A percentile compares a stretch with the other conserved stretches of the same genome.
Evolutionary conservation across 2,113 vertebrate genomes (phyloP).

Genomic region (Esox niger): DNA sequence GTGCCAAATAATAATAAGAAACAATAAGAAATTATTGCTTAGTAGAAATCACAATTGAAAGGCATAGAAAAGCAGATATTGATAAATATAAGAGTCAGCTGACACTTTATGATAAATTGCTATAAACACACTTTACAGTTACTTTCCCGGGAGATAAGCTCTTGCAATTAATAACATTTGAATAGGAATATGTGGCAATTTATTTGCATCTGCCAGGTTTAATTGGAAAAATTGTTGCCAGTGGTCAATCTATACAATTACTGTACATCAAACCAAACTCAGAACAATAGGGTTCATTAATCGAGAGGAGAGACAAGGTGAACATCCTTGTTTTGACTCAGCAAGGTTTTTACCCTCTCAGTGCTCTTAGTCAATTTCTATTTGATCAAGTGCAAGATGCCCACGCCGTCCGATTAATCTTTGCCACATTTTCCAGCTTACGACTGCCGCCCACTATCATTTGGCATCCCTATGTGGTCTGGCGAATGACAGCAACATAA

Average conservation of each 20-base stretch:
- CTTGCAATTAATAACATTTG: conserved; percentile 40
- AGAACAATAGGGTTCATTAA: conserved; percentile 44
- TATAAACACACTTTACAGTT: background rate
- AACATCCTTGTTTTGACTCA: conserved; percentile 24
- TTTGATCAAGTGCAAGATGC: conserved; percentile 63
- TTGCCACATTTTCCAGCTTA: conserved; percentile 49
- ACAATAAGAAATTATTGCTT: too few relatives aligned
- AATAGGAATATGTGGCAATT: conserved; percentile 21
- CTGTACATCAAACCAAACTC: conserved; percentile 35
- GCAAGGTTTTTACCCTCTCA: conserved; percentile 38
- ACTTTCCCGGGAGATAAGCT: conserved; percentile 16
- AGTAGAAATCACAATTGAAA: too few relatives aligned
- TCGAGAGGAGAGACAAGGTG: conserved; percentile 27
- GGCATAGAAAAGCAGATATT: too few relatives aligned
- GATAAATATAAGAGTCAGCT: conserved; percentile 25
- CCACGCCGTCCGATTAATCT: conserved; percentile 59
- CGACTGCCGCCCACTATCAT: conserved; percentile 53
- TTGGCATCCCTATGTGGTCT: conserved; percentile 53
- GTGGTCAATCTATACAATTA: conserved; percentile 50
- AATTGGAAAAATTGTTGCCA: conserved; percentile 38
- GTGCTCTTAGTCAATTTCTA: conserved; percentile 57
- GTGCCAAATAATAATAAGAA: too few relatives aligned
- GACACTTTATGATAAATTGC: background rate
- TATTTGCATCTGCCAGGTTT: conserved; percentile 24
- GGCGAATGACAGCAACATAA: conserved; percentile 71